These are phyloP conservation scores for Diarsia rubi DNA, from an alignment of 2,888 invertebrate genomes.

Conservation along the genomic window DNA sequence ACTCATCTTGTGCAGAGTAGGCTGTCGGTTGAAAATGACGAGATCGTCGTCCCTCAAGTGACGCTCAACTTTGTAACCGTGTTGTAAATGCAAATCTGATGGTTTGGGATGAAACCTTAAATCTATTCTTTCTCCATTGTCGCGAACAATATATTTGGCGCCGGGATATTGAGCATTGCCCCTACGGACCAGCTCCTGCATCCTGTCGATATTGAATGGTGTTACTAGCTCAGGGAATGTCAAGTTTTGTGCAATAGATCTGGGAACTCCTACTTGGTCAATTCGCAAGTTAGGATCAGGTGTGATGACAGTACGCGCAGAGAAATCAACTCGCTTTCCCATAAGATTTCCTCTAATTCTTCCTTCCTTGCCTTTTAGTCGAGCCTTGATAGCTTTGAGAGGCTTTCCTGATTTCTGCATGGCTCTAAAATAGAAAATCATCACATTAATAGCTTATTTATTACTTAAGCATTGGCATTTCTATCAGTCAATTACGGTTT, in stretches of 20 bases:
- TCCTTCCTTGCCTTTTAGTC: constrained; percentile 99
- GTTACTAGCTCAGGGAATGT: constrained; percentile 99
- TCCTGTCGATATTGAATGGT: constrained; percentile 99
- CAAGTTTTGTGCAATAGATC: constrained; percentile 99
- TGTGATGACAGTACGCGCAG: constrained; percentile 99
- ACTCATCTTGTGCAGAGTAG: constrained; percentile 99
- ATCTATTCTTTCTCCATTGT: constrained; percentile 99
- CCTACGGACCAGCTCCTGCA: constrained; percentile 97
- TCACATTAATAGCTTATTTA: not conserved
- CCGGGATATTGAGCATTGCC: constrained; percentile 99
- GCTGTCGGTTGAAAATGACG: constrained; percentile 99
- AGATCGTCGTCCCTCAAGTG: constrained; percentile 99
- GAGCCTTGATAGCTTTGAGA: constrained; percentile 98
- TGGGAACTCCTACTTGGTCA: constrained; percentile 99
- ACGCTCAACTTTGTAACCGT: constrained; percentile 98
- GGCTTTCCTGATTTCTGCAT: constrained; percentile 99
- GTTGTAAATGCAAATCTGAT: constrained; percentile 98
- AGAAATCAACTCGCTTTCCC: constrained; percentile 99
- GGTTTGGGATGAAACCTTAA: constrained; percentile 99
- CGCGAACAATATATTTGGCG: constrained; percentile 99
- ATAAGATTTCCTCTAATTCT: constrained; percentile 99
- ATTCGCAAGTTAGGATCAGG: constrained; percentile 98
- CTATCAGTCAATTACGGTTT: not conserved
- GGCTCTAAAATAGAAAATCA: constrained; percentile 90
- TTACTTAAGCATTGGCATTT: not conserved